Evolutionary conservation across 2,888 invertebrate genomes (phyloP), one percentile per base, ranked within the genome.

Genomic region (Agrochola litura): DNA sequence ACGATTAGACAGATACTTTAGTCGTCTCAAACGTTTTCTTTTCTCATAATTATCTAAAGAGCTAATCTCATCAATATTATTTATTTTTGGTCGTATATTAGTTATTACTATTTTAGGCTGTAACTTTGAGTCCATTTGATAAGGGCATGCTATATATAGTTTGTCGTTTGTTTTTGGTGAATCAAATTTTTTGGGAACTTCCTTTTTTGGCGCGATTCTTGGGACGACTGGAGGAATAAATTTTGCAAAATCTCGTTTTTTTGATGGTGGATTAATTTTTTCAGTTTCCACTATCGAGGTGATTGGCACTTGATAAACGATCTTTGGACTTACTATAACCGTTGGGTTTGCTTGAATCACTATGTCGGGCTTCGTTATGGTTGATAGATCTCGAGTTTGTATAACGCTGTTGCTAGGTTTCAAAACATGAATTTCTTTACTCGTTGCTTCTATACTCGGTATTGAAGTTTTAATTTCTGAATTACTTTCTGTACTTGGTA

Each of bases 11-110:
- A 96, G 87, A 86, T 96, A 92, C 82, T 95, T 96, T 8, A 96
- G 82, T 54, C 97, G 91, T 67, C 96, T 95, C 64, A 97, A 85
- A 72, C 96, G 94, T 86, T 96, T 95, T 77, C 96, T 92, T 87
- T 96, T 97, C 85, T 97, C 97, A 74, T 97, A 97, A 65, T 97
- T 87, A 87, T 97, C 97, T 87, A 97, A 91, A 25, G 96, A 92
- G 86, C 97, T 97, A 2, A 96, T 76, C 88, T 95, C 95, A 25
- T 96, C 95, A 60, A 90, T 56, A 88, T 92, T 93, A 22, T 90
- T 76, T 73, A 91, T 84, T 88, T 94, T 95, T 46, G 94, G 91
- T 76, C 93, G 91, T 78, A 95, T 87, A 69, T 95, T 96, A 64
- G 95, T 93, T 80, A 96, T 94, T 9, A 96, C 92, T 82, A 95